Conservation (phyloP, 2,888 invertebrate species). For the Drosophila vallismaia region DNA sequence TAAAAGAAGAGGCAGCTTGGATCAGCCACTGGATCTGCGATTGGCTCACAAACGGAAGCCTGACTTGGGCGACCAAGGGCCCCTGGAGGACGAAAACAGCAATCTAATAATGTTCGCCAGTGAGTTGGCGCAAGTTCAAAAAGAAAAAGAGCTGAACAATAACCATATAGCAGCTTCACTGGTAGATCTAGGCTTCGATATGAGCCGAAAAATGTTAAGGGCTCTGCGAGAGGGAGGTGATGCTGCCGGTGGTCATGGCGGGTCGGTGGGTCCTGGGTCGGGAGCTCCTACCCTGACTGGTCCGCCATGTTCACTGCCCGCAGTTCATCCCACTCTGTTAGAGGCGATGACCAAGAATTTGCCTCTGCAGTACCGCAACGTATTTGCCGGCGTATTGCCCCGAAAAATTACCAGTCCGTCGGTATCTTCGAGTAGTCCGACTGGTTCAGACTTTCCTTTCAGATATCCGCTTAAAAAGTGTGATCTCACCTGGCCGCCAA, state of each 20-base stretch:
- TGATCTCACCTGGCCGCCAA: slow-evolving; percentile 49
- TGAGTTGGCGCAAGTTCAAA: slow-evolving; percentile 54
- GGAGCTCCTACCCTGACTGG: slow-evolving; percentile 51
- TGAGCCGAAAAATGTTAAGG: slow-evolving; percentile 72
- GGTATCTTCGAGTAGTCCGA: slow-evolving; percentile 61
- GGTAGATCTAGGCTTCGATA: slow-evolving; percentile 72
- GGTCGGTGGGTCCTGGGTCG: slow-evolving; percentile 55
- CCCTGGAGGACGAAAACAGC: slow-evolving; percentile 92
- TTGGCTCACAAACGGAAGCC: slow-evolving; percentile 90
- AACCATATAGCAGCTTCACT: slow-evolving; percentile 71
- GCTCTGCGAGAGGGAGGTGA: slow-evolving; percentile 60
- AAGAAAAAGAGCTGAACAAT: slow-evolving; percentile 74
- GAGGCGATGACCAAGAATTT: slow-evolving; percentile 89
- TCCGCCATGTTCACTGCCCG: slow-evolving; percentile 79
- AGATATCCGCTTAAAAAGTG: slow-evolving; percentile 83
- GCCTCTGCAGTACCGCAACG: slow-evolving; percentile 86
- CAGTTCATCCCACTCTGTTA: slow-evolving; percentile 89
- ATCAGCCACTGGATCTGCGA: slow-evolving; percentile 94
- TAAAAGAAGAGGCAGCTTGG: slow-evolving; percentile 82
- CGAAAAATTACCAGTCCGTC: slow-evolving; percentile 53
- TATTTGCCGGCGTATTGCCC: slow-evolving; percentile 79
- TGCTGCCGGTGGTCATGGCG: slow-evolving; percentile 25
- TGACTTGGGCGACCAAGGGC: slow-evolving; percentile 37
- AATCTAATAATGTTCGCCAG: slow-evolving; percentile 87
- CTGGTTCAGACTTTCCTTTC: slow-evolving; percentile 86